These are phyloP conservation scores for Periophthalmus modestus DNA, from an alignment of 2,113 vertebrate genomes.

Conservation along the genomic window DNA sequence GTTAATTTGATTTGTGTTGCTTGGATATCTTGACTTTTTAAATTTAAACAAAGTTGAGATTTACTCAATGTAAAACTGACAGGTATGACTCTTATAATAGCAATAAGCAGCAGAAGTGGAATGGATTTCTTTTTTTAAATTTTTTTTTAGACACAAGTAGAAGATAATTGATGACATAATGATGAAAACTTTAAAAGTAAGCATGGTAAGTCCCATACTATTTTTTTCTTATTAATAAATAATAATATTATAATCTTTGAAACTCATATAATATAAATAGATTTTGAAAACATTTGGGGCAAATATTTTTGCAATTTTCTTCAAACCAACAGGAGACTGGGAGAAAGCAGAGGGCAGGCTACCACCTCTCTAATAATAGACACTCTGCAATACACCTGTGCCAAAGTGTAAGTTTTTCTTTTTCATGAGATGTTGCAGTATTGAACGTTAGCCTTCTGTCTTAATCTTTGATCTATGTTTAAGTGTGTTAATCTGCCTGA, in stretches of 20 bases:
- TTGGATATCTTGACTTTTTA: neutral
- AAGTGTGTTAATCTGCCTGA: conserved; percentile 30
- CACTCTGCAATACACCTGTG: conserved; percentile 79
- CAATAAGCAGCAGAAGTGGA: neutral
- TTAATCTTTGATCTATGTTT: conserved; percentile 2
- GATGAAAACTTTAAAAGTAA: neutral
- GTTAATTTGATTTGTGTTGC: neutral
- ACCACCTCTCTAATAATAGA: conserved; percentile 86
- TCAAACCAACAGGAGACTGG: conserved; percentile 81
- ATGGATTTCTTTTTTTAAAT: neutral
- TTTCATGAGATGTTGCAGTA: neutral
- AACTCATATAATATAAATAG: neutral
- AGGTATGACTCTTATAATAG: too few relatives aligned
- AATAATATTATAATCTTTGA: neutral
- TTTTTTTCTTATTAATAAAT: neutral
- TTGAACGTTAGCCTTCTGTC: neutral
- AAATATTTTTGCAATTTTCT: neutral
- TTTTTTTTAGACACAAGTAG: neutral
- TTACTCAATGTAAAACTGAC: neutral
- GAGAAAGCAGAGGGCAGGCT: conserved; percentile 84
- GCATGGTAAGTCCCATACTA: neutral
- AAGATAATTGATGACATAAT: neutral
- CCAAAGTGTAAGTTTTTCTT: conserved; percentile 77
- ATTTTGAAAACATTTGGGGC: neutral
- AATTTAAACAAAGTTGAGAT: neutral